Base-by-base conservation (phyloP, 2,797 vertebrate genomes). In the Semaprochilodus insignis region DNA sequence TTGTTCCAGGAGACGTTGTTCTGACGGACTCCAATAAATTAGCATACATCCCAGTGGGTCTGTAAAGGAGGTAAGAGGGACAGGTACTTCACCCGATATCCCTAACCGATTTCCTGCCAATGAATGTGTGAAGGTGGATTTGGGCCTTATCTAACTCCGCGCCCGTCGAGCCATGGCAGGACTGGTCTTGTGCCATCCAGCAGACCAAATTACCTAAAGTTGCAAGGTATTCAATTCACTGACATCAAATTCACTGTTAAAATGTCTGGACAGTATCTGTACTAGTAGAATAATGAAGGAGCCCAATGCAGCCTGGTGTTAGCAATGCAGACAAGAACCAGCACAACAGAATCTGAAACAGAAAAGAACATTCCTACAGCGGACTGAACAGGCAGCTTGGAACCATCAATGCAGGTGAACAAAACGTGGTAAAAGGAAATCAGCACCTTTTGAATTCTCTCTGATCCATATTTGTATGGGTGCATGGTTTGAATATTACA, bases 61-160 rank as follows among this genome's bases (percentile, higher is more conserved):
- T 75, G 73, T 55, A 60, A 44, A 6, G 21, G 55, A 75, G 21
- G 55, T 3, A 36, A 40, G 55, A 40, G 21, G 55, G 21, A 60
- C 16, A 75, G 27, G 71, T 51, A 34, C n/a, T 36, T 59, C 31
- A 59, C 73, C 73, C n/a, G 73, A 60, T 75, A 60, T 75, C 73
- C 34, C 31, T 60, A 40, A 36, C 73, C 21, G 34, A 75, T 75
- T 75, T 40, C 54, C 19, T 54, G n/a, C 44, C 69, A 71, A 71
- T 60, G 31, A 36, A 34, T 0, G 8, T 59, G 73, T 75, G 73
- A 59, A 75, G 73, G 73, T 40, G 31, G 73, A 60, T 23, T 14
- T n/a, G 73, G 31, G 73, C 4, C 55, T 75, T 74, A 74, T 74
- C 76, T 55, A 34, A 40, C 23, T 52, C 62, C 6, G 27, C 16